Evolutionary conservation across 2,888 invertebrate genomes (phyloP), one percentile per base, ranked within the genome.

Genomic region (Teleiodes luculella): DNA sequence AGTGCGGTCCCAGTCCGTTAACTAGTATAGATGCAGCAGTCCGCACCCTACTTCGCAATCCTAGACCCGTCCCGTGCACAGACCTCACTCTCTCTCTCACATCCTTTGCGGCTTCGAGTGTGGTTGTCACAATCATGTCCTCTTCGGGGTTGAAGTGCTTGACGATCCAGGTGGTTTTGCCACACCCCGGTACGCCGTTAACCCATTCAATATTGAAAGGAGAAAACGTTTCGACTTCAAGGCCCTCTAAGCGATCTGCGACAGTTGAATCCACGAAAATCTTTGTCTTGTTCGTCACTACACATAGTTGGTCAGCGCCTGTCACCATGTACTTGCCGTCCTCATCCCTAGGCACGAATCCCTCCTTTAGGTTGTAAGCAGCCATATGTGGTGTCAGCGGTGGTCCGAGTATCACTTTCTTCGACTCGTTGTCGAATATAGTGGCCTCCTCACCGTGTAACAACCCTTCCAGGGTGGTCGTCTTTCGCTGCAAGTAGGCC

Each of bases 151-250:
- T 28, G 33, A 60, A 57, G 37, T 57, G 18, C 0, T 53, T 46
- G 7, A 59, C 47, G n/a, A 56, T 45, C 53, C 52, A 57, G 1
- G 52, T 57, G 1, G 59, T 54, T 31, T 59, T 57, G 2, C 57
- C 56, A 14, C 57, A 55, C 6, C 59, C 55, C 1, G 59, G 59
- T 1, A 59, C 55, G 6, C 59, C 55, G 5, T 56, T 57, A 0
- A 54, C 39, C 57, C 56, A 60, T 10, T 37, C 31, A 6, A 54
- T 30, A 8, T 46, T 13, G 13, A 46, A 46, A 43, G 20, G n/a
- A n/a, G n/a, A n/a, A n/a, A n/a, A n/a, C n/a, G n/a, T n/a, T n/a
- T n/a, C n/a, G n/a, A n/a, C n/a, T n/a, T n/a, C n/a, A n/a, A n/a
- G n/a, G n/a, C n/a, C n/a, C n/a, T n/a, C n/a, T n/a, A n/a, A n/a